A percentile compares a stretch with the other conserved stretches of the same genome.
Conservation (phyloP, 2,113 vertebrate species). For the Pangasianodon gigas region DNA sequence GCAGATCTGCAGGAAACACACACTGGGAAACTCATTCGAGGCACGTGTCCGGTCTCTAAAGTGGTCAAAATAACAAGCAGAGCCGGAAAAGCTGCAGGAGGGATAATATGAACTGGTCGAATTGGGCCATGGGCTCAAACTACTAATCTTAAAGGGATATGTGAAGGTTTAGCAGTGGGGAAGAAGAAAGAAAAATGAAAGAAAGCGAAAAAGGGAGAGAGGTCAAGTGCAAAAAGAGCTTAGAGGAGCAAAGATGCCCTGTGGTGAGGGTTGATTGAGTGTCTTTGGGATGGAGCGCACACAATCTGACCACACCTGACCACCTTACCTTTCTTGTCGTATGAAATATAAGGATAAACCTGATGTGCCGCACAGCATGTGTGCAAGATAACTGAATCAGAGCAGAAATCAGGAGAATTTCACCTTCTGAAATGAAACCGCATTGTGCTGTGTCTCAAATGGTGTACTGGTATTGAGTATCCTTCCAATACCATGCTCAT, state of each 20-base stretch:
- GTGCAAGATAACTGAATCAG: neutral
- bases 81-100: conserved; percentile 6
- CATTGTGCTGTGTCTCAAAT: too few relatives aligned
- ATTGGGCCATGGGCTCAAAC: neutral
- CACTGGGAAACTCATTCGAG: conserved; percentile 14
- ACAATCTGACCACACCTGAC: conserved; percentile 28
- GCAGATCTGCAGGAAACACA: conserved; percentile 27
- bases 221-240: conserved; percentile 32
- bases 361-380: conserved; percentile 8
- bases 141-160: conserved; percentile 32
- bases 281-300: conserved; percentile 54
- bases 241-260: conserved; percentile 55
- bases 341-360: conserved; percentile 47
- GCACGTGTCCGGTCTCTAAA: conserved; percentile 15
- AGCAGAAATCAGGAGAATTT: neutral
- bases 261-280: conserved; percentile 70
- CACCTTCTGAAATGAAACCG: neutral
- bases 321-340: conserved; percentile 26
- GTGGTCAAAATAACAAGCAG: neutral
- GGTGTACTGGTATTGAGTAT: neutral
- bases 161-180: conserved; percentile 1
- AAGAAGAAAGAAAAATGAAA: neutral
- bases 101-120: conserved; percentile 1
- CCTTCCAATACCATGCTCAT: too few relatives aligned
- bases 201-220: neutral